Evolutionary conservation across 1,140 invertebrate species (phyloP), one percentile per base, ranked within the genome.

Genomic region (Calosoma granatense): DNA sequence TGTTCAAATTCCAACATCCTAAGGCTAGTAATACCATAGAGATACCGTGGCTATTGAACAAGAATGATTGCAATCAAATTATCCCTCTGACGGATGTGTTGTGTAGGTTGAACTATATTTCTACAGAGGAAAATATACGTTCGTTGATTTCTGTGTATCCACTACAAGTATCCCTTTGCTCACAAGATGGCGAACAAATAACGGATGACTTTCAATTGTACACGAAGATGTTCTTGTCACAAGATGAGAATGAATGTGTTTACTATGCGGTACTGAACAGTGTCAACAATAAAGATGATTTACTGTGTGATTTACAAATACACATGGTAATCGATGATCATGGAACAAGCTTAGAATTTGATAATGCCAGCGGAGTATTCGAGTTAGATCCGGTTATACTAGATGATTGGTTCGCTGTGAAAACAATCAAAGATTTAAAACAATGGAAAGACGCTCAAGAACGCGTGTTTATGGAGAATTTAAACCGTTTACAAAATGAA

Each of bases 371-470:
- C n/a, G 47, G 61, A 47, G n/a, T n/a, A n/a, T 70, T 72, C 62
- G 69, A 71, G 61, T 63, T 76, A 20, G 66, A 66, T n/a, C 74
- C 75, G 12, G 68, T 71, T 19, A 71, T 76, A 56, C 59, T 77
- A 11, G 71, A 78, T 55, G 74, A 78, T 22, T 67, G 68, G 58
- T 66, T 78, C 51, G 69, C 69, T 1, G 70, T 77, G 20, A 76
- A 76, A 70, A 76, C 77, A 60, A 69, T 78, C 14, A 66, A 73
- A 20, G 76, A 80, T 54, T 66, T 80, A 2, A 74, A 78, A 65
- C 72, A 69, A 1, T 80, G 78, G 78, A 78, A 78, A 62, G 72
- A 76, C 59, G 64, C 63, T 21, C 72, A 78, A 58, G 74, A 75
- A 55, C 70, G 74, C 61, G 65, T 74, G 57, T 80, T 78, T 60